phyloP scores from a whole-genome alignment of 2,113 vertebrate species.

The Saccopteryx bilineata region DNA sequence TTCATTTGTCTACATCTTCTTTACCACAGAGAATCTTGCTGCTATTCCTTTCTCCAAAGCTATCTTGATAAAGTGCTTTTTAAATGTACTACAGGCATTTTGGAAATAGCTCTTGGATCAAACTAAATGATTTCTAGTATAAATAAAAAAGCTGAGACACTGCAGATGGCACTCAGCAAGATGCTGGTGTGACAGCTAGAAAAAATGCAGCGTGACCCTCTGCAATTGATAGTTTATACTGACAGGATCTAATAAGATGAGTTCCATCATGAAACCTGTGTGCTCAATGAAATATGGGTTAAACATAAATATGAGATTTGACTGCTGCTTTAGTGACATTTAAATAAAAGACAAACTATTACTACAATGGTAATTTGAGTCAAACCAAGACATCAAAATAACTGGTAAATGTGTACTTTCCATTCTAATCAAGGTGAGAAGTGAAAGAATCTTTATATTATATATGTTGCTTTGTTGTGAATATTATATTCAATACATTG shows the following conservation, averaged over 20 bases:
- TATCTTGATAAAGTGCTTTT: slow-evolving; percentile 69
- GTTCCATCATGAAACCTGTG: slow-evolving; percentile 53
- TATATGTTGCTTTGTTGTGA: not conserved
- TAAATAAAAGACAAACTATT: not conserved
- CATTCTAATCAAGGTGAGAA: slow-evolving; percentile 56
- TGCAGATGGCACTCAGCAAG: slow-evolving; percentile 68
- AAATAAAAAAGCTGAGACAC: slow-evolving; percentile 81
- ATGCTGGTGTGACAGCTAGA: slow-evolving; percentile 70
- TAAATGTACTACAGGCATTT: slow-evolving; percentile 70
- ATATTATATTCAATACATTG: slow-evolving; percentile 69
- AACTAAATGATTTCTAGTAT: slow-evolving; percentile 78
- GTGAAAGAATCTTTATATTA: slow-evolving; percentile 53
- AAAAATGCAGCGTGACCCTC: slow-evolving; percentile 36
- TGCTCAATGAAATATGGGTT: slow-evolving; percentile 69
- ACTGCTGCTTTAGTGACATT: slow-evolving; percentile 1
- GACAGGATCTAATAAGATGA: slow-evolving; percentile 77
- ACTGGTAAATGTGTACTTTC: slow-evolving; percentile 31
- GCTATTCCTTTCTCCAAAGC: slow-evolving; percentile 60
- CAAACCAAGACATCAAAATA: slow-evolving; percentile 17
- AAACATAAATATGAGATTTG: slow-evolving; percentile 60
- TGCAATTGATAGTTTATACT: slow-evolving; percentile 69
- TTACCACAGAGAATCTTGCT: slow-evolving; percentile 27
- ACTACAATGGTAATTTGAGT: slow-evolving; percentile 40
- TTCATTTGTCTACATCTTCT: slow-evolving; percentile 22
- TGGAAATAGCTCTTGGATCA: slow-evolving; percentile 79